Base-by-base conservation (phyloP, 2,797 vertebrate genomes). In the Mionectes olivaceus region DNA sequence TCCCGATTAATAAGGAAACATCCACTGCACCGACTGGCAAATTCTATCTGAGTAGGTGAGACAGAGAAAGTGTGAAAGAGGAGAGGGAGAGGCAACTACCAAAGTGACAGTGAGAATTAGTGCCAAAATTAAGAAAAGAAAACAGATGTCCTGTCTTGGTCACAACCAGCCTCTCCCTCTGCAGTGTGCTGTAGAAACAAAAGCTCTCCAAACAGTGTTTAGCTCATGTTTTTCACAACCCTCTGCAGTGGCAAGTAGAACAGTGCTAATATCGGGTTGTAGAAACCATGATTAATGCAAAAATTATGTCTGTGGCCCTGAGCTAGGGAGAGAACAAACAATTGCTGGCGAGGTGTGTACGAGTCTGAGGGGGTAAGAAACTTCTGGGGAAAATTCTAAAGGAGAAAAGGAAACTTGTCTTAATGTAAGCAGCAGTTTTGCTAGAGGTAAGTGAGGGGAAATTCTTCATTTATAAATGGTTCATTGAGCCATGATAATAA, bases 401-500 rank as follows among this genome's bases (percentile, higher is more conserved):
- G 60, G 41, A 82, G 74, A 47, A 70, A 86, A 88, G 47, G 70
- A 80, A 96, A 73, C 76, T 89, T 88, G 76, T 75, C 78, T 83
- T 83, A 92, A 87, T 85, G 60, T 89, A 97, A 94, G 85, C 80
- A 94, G 90, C 53, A 82, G 87, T 87, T 97, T 97, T 96, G 83
- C 95, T 97, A 86, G 94, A 96, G 96, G 94, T 97, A 97, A 97
- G 95, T 94, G 93, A 97, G 96, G 96, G 95, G 91, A 98, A 97
- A 97, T 97, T 97, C 96, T 97, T 98, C 94, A 96, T 96, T 97
- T 97, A 92, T 97, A 97, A 98, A 94, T 13, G 94, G 96, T 97
- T 97, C 94, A 75, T 97, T 98, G 97, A 97, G 97, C 97, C 96
- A 90, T 96, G 95, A 94, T 98, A 98, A 98, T 97, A 97, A 97